Evolutionary conservation across 2,888 invertebrate species (phyloP), one percentile per base, ranked within the genome.

Genomic region (Metalampra italica): DNA sequence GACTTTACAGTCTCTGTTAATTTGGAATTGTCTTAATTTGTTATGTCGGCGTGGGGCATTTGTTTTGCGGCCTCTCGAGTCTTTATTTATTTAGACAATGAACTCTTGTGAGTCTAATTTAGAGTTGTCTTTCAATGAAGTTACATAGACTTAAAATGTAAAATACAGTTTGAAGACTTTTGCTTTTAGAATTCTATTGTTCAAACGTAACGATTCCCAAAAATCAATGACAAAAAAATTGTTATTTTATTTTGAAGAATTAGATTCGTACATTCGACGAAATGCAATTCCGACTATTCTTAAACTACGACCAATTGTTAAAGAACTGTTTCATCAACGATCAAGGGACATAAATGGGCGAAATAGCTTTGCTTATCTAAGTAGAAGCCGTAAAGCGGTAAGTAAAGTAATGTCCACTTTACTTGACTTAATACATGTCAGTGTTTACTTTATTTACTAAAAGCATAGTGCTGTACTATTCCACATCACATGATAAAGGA

Each of bases 11-110:
- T 75, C 68, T 71, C 72, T 71, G 79, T 81, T 85, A 84, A 84
- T 84, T 81, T 78, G 69, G 75, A 82, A 83, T 84, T 82, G 83
- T 84, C 81, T 84, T 84, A 83, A 85, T 83, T 82, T 82, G 78
- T 83, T 81, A 78, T 68, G 77, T 72, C 65, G 67, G 73, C 71
- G 67, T 64, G 60, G 68, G 68, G 68, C 79, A 82, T 83, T 82
- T 80, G 66, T 80, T 79, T 71, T 72, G 66, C 69, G 68, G 71
- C 66, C 72, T 75, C 68, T 60, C 56, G 73, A 58, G 61, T 67
- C 71, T 64, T 61, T 68, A 65, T 66, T 68, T 64, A 62, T 61
- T 66, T 62, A 56, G 57, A 36, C 22, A 55, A 58, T 66, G 67
- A 64, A 71, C 66, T 68, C 44, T 59, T 54, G 52, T 60, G 59